These are phyloP conservation scores for Drosophila cardini DNA, from an alignment of 1,140 invertebrate species.

Conservation along the genomic window DNA sequence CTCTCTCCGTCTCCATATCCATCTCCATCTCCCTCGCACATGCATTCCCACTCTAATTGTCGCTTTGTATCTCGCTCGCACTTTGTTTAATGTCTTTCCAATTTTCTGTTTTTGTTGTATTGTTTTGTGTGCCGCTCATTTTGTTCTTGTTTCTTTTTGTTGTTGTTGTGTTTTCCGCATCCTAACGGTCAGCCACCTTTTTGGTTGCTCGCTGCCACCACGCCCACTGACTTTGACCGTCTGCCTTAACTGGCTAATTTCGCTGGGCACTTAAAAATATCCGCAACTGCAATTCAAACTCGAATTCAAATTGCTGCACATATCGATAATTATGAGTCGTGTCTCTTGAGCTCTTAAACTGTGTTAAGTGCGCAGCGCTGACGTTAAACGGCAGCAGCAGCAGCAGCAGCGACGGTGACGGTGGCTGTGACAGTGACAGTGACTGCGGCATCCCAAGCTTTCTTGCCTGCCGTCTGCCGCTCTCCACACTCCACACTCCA, in stretches of 20 bases:
- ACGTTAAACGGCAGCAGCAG: constrained; percentile 28
- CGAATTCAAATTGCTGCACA: constrained; percentile 28
- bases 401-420: background rate
- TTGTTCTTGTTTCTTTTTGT: too few species aligned
- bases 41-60: constrained; percentile 1
- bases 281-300: constrained; percentile 34
- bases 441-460: too few species aligned
- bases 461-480: background rate
- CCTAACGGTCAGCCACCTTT: constrained; percentile 62
- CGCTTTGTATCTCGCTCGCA: background rate
- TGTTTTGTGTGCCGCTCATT: background rate
- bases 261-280: constrained; percentile 41
- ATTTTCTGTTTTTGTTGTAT: constrained; percentile 38
- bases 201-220: constrained; percentile 14
- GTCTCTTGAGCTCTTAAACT: constrained; percentile 39
- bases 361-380: constrained; percentile 55
- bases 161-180: constrained; percentile 57
- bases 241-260: constrained; percentile 41
- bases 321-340: constrained; percentile 10
- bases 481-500: background rate
- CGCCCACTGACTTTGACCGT: constrained; percentile 59
- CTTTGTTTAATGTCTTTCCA: constrained; percentile 38
- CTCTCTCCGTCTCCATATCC: background rate
- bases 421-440: too few species aligned
- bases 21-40: background rate